A percentile compares a stretch with the other conserved stretches of the same genome.
phyloP scores from a whole-genome alignment of 2,888 invertebrate genomes.

The Chrysolina americana region DNA sequence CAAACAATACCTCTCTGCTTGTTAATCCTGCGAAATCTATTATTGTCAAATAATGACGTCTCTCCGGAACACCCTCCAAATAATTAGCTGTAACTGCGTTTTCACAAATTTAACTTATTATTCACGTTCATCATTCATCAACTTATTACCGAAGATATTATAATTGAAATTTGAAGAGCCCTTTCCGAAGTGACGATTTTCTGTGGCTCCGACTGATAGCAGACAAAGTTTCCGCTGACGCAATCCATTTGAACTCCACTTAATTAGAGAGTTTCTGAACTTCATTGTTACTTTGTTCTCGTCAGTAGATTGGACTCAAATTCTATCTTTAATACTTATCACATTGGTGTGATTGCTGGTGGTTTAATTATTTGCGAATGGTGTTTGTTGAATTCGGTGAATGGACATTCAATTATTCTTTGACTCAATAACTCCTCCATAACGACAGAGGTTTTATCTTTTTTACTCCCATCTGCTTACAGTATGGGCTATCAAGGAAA shows the following conservation, averaged over 20 bases:
- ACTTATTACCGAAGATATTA: slow-evolving; percentile 23
- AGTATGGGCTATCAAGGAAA: not conserved
- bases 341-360: slow-evolving; percentile 13
- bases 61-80: slow-evolving; percentile 3
- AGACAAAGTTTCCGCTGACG: slow-evolving; percentile 25
- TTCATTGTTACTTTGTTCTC: slow-evolving; percentile 31
- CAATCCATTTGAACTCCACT: slow-evolving; percentile 30
- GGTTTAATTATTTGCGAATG: slow-evolving; percentile 10
- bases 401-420: no score
- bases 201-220: slow-evolving; percentile 13
- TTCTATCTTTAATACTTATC: slow-evolving; percentile 27
- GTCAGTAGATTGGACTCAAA: slow-evolving; percentile 27
- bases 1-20: not conserved
- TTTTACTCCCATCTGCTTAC: no score
- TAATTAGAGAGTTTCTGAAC: slow-evolving; percentile 33
- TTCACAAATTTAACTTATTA: slow-evolving; percentile 31
- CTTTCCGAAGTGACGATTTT: slow-evolving; percentile 19
- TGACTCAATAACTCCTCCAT: no score
- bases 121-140: slow-evolving; percentile 25
- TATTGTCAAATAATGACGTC: not conserved
- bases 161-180: slow-evolving; percentile 29
- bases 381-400: not conserved
- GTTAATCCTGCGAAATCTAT: not conserved
- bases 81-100: slow-evolving; percentile 14
- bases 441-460: no score